phyloP scores from a whole-genome alignment of 2,797 vertebrate genomes.

The Propithecus deckenii region DNA sequence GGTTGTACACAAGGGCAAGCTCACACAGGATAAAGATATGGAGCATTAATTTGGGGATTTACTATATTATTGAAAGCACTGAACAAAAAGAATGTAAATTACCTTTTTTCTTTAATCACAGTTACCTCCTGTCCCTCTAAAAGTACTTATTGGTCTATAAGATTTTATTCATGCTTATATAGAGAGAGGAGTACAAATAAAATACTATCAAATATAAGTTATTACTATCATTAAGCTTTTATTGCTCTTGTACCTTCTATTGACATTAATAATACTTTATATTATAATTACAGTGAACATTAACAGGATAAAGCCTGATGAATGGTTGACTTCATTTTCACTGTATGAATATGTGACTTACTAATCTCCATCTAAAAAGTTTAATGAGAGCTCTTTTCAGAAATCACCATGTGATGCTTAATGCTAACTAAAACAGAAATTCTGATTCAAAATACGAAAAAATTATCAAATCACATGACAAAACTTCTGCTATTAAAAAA shows the following conservation, averaged over 20 bases:
- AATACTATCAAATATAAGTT: slow-evolving; percentile 33
- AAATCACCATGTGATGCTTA: background rate
- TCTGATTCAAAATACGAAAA: slow-evolving; percentile 27
- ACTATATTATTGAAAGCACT: background rate
- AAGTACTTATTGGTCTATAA: slow-evolving; percentile 32
- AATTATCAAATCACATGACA: background rate
- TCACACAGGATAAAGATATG: background rate
- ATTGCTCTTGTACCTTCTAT: slow-evolving; percentile 36
- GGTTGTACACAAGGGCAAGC: background rate
- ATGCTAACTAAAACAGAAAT: slow-evolving; percentile 16
- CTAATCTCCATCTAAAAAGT: slow-evolving; percentile 54
- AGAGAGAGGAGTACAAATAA: background rate
- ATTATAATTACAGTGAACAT: slow-evolving; percentile 41
- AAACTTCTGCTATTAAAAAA: background rate
- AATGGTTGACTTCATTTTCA: slow-evolving; percentile 55
- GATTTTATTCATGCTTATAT: slow-evolving; percentile 35
- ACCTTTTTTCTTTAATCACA: slow-evolving; percentile 12
- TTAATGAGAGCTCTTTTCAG: background rate
- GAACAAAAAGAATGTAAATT: background rate
- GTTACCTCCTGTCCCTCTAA: background rate
- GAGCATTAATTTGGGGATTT: slow-evolving; percentile 15
- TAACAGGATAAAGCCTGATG: slow-evolving; percentile 41
- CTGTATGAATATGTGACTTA: slow-evolving; percentile 31
- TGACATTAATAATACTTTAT: slow-evolving; percentile 49
- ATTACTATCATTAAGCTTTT: slow-evolving; percentile 46